phyloP scores from a whole-genome alignment of 1,140 invertebrate species.

The Philotrypesis tridentata region DNA sequence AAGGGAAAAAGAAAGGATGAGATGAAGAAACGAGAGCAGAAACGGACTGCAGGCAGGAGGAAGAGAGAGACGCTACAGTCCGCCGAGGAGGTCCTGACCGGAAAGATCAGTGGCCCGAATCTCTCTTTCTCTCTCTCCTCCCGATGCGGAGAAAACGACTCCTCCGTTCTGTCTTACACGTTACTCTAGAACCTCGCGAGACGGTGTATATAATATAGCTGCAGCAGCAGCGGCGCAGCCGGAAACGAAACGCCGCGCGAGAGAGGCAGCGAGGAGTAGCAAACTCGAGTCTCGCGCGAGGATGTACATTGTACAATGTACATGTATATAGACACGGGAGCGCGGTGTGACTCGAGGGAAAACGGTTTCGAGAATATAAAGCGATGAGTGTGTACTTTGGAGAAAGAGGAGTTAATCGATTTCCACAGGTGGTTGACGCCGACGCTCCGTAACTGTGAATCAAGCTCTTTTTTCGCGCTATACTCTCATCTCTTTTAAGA shows the following conservation, averaged over 20 bases:
- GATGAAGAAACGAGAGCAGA: slow-evolving; percentile 19
- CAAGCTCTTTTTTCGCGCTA: too few relatives aligned
- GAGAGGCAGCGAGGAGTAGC: background rate
- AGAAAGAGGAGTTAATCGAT: background rate
- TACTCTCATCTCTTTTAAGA: too few relatives aligned
- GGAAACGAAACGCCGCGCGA: background rate
- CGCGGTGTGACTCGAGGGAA: too few relatives aligned
- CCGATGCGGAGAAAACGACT: background rate
- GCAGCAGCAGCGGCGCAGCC: too few relatives aligned
- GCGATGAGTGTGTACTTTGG: background rate
- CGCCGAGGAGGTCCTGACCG: slow-evolving; percentile 46
- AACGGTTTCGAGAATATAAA: background rate
- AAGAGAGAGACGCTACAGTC: slow-evolving; percentile 43
- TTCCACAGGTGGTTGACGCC: background rate
- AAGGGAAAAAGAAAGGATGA: slow-evolving; percentile 7
- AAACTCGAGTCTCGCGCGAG: too few relatives aligned
- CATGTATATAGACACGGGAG: too few relatives aligned
- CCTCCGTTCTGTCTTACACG: background rate
- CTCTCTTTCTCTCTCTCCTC: slow-evolving; percentile 11
- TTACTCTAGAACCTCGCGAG: too few relatives aligned
- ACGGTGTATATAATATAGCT: background rate
- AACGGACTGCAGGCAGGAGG: background rate
- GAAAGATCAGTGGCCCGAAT: slow-evolving; percentile 60
- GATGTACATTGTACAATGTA: too few relatives aligned
- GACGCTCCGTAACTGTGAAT: background rate